Evolutionary conservation across 2,797 vertebrate species (phyloP), one percentile per base, ranked within the genome.

Genomic region (Pangasius djambal): DNA sequence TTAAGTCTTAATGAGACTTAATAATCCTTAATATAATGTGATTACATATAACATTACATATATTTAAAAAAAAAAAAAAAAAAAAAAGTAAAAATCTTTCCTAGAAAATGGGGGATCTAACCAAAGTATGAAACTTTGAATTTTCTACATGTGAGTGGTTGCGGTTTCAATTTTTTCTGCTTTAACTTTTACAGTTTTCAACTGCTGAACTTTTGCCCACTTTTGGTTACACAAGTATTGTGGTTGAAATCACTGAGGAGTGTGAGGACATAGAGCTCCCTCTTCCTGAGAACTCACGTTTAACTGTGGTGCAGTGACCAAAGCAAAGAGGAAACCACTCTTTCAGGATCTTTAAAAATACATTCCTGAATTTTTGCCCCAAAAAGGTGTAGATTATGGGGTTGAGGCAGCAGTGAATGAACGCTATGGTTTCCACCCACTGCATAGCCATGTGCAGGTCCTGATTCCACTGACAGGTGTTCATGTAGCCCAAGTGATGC

Each of bases 311-410:
- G 8, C 34, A 18, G 0, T 18, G 6, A 0, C 12, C n/a, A 7
- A 83, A 89, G 72, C 88, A 85, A 48, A 82, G 0, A 12, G 94
- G 93, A 61, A 91, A 16, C 40, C 90, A 95, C 18, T 87, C 90
- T n/a, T 83, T 92, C 78, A 96, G 34, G 74, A 95, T 20, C 37
- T 88, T 92, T 48, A 92, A 0, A 2, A 93, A 93, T 6, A 90
- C 89, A 81, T 74, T 94, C 91, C 91, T 95, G 57, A 97, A 97
- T 87, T 93, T 96, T 89, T 96, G 93, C 2, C 95, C 95, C 4
- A 93, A 93, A 84, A 97, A 96, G 84, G 95, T 96, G 0, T 97
- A 96, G 13, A 97, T 95, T 86, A 97, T 92, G 84, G 96, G 96
- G 82, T 97, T 97, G 79, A 97, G 93, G 52, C 95, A 96, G 91